Conservation (phyloP, 2,797 vertebrate genomes). For the Micropoecilia bifurca region DNA sequence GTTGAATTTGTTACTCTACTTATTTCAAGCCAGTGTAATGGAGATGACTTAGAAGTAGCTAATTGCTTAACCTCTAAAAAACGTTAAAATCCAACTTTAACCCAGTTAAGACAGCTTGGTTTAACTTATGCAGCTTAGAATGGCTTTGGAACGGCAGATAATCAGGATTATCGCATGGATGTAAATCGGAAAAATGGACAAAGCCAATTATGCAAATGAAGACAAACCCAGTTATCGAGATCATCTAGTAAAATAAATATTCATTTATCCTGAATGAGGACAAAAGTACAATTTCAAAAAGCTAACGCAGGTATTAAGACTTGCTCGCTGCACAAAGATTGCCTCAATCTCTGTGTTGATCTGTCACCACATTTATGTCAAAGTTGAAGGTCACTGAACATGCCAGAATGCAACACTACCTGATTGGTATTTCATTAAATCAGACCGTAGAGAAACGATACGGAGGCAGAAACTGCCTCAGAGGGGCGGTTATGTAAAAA, state of each 20-base stretch:
- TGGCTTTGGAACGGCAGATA: neutral
- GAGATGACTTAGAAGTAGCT: neutral
- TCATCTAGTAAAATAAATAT: neutral
- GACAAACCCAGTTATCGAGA: neutral
- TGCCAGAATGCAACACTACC: neutral
- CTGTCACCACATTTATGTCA: neutral
- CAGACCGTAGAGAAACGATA: conserved; percentile 1
- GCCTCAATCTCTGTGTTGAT: neutral
- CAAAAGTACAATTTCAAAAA: neutral
- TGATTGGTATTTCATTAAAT: conserved; percentile 8
- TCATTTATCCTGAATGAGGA: neutral
- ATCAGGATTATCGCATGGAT: conserved; percentile 12
- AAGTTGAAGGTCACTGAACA: neutral
- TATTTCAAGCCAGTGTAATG: neutral
- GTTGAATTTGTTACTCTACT: too few relatives aligned
- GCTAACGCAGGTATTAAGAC: neutral
- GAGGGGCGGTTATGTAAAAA: neutral
- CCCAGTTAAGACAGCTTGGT: neutral
- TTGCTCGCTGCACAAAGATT: neutral
- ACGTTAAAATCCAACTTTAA: neutral
- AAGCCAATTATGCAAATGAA: neutral
- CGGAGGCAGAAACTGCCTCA: neutral
- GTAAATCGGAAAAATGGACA: neutral
- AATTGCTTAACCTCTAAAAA: neutral
- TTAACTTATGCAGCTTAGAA: neutral